Evolutionary conservation across 2,113 vertebrate genomes (phyloP).

Genomic region (Sitta europaea): DNA sequence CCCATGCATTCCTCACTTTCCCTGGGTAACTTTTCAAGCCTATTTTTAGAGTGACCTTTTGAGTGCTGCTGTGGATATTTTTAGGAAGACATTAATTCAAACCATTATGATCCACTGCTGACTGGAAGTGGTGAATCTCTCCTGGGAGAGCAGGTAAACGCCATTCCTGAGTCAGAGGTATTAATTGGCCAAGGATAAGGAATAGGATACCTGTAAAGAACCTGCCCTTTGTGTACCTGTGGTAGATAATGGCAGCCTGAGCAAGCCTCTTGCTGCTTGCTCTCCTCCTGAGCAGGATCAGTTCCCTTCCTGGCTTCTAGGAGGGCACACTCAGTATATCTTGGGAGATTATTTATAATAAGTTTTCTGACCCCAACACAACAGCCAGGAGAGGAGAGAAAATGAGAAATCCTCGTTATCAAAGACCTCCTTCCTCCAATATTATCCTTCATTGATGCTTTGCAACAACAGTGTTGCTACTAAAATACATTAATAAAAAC

Average conservation of each 20-base stretch:
- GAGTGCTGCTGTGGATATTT: neutral
- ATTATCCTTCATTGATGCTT: neutral
- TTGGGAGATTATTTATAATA: neutral
- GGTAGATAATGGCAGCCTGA: neutral
- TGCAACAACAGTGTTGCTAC: neutral
- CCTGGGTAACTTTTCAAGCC: neutral
- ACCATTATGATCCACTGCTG: neutral
- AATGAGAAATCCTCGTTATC: neutral
- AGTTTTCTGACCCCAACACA: neutral
- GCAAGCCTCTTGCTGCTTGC: neutral
- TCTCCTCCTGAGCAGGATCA: neutral
- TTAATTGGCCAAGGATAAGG: neutral
- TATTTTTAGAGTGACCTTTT: conserved; percentile 4
- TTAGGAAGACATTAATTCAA: neutral
- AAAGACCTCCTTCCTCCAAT: neutral
- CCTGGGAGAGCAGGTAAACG: neutral
- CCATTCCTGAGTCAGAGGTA: neutral
- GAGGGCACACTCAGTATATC: neutral
- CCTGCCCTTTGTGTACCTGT: neutral
- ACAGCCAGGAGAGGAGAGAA: neutral
- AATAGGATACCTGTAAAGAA: neutral
- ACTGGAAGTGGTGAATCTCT: neutral
- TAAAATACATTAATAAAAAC: neutral
- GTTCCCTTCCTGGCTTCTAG: neutral
- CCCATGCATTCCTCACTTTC: neutral